Percentiles rank a stretch among this genome's conserved stretches.
Conservation (phyloP, 2,888 invertebrate genomes). For the Papilio elwesi region DNA sequence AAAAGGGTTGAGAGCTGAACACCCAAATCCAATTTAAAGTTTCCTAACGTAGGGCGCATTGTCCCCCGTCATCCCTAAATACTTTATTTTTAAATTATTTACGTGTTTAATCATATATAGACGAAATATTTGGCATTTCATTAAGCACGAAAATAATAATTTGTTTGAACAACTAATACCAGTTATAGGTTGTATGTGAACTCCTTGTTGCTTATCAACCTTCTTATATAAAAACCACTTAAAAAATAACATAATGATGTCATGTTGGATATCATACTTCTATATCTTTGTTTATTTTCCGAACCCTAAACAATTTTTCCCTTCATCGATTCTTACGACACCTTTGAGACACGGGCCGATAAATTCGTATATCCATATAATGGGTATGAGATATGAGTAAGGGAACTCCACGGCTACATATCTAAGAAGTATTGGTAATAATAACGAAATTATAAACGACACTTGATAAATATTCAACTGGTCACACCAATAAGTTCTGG, state of each 20-base stretch:
- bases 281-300: no score
- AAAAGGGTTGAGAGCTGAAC: conserved; percentile 20
- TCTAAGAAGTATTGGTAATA: background rate
- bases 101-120: no score
- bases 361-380: background rate
- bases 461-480: background rate
- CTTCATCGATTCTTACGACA: conserved; percentile 1
- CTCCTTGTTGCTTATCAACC: no score
- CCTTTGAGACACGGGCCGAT: background rate
- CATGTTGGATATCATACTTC: no score
- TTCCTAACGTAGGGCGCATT: background rate
- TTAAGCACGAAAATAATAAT: no score
- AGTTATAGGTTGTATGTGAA: no score
- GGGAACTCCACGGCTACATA: background rate
- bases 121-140: background rate
- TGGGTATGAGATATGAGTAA: background rate
- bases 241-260: no score
- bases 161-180: no score
- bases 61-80: conserved; percentile 2
- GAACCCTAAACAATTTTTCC: background rate
- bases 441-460: background rate
- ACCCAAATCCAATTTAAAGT: conserved; percentile 34
- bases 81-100: background rate
- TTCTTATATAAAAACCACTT: no score
- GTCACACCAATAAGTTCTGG: background rate